Evolutionary conservation across 2,113 vertebrate species (phyloP).

Genomic region (Pygoscelis antarcticus): DNA sequence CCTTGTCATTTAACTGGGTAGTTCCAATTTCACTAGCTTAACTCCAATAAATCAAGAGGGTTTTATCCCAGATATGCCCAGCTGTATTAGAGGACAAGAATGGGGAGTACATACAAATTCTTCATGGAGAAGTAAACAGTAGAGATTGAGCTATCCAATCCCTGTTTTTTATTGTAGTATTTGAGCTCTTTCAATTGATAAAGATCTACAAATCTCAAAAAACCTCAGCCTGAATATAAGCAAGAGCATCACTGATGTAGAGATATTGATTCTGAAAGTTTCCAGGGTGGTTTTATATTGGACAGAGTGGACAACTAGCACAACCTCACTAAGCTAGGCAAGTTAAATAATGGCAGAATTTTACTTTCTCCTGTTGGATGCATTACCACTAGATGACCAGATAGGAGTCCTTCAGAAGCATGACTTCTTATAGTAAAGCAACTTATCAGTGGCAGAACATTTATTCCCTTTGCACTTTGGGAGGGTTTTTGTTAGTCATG

Average conservation of each 20-base stretch:
- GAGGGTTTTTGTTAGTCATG: not conserved
- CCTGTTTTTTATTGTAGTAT: not conserved
- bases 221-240: not conserved
- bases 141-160: not conserved
- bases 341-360: not conserved
- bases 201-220: not conserved
- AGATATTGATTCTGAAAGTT: not conserved
- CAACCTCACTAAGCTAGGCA: not conserved
- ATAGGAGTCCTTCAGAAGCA: not conserved
- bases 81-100: not conserved
- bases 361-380: not conserved
- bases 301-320: not conserved
- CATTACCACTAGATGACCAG: not conserved
- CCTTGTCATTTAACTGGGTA: not conserved
- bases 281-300: not conserved
- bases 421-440: not conserved
- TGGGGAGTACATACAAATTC: not conserved
- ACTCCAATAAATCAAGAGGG: no score
- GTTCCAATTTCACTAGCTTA: not conserved
- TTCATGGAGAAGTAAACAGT: not conserved
- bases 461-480: not conserved
- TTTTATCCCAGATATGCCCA: not conserved
- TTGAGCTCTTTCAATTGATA: not conserved
- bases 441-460: not conserved
- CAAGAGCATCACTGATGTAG: not conserved